phyloP scores from a whole-genome alignment of 2,113 vertebrate genomes.

The Pangasianodon hypophthalmus region DNA sequence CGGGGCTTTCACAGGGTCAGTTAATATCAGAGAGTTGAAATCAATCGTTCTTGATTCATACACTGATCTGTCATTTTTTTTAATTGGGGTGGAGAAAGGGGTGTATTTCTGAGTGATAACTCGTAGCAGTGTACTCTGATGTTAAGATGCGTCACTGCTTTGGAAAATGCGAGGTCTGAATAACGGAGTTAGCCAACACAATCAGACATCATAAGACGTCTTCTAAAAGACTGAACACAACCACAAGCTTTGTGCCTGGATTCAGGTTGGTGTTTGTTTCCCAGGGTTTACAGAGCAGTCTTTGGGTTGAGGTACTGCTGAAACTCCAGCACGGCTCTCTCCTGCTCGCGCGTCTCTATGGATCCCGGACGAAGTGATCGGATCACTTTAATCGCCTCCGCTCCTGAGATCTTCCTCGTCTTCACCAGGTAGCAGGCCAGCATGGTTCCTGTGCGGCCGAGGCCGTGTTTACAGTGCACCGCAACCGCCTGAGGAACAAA shows the following conservation, averaged over 20 bases:
- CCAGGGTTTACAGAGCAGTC: background rate
- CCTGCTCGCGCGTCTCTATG: slow-evolving; percentile 80
- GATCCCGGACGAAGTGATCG: slow-evolving; percentile 75
- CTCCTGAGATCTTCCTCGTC: slow-evolving; percentile 48
- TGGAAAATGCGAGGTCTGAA: background rate
- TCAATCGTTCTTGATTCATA: background rate
- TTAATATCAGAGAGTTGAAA: background rate
- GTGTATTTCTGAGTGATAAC: background rate
- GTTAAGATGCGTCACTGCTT: background rate
- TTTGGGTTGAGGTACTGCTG: slow-evolving; percentile 57
- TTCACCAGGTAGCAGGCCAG: slow-evolving; percentile 83
- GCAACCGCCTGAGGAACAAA: slow-evolving; percentile 72
- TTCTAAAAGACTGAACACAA: background rate
- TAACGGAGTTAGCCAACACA: background rate
- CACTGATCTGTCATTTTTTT: background rate
- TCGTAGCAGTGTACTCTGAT: background rate
- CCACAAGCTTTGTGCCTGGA: background rate
- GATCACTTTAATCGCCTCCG: slow-evolving; percentile 73
- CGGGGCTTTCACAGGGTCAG: background rate
- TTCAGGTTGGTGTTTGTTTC: background rate
- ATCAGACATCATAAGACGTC: background rate
- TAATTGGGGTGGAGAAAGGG: background rate
- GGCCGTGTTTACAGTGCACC: slow-evolving; percentile 79
- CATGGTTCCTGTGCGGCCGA: slow-evolving; percentile 81
- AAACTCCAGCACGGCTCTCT: slow-evolving; percentile 76